Base-by-base conservation (phyloP, 2,113 vertebrate genomes). In the Lagopus leucura region DNA sequence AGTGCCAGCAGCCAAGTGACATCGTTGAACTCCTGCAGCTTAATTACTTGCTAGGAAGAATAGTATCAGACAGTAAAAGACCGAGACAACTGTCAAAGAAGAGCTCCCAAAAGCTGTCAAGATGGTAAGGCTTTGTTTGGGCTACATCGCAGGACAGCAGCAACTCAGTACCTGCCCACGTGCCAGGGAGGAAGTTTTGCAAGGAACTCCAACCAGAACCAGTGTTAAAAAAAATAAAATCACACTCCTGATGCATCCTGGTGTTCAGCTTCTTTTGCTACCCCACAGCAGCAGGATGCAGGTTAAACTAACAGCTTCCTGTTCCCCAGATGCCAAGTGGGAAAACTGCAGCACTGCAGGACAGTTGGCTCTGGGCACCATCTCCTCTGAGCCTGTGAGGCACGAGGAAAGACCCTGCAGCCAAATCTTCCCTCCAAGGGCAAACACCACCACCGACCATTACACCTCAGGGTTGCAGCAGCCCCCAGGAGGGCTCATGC, bases 121-220 rank as follows among this genome's bases (percentile, higher is more conserved):
- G 38, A 64, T 2, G 0, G 0, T 7, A 45, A 24, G 8, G n/a
- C 30, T 70, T 52, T 20, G 6, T 8, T n/a, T n/a, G 21, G 1
- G 15, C 5, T 1, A 1, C n/a, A 4, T 6, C 8, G 11, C 16
- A 34, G 63, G 20, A 6, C 13, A 13, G 50, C 1, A 0, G 52
- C 1, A 6, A 65, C 12, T 8, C 24, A 32, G 36, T 42, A 64
- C 7, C 13, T 34, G 22, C 16, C 14, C 19, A 17, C 60, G 17
- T 1, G 5, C 28, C 36, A 30, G 27, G 17, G 18, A 70, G 17
- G 10, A 70, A 30, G 14, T 8, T 74, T 54, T 32, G 18, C 15
- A 54, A 54, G 27, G 27, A 30, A 47, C 7, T 69, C 43, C 27
- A 25, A 30, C 13, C 55, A 48, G 43, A 67, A 36, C 8, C 8